A percentile compares a stretch with the other conserved stretches of the same genome.
phyloP scores from a whole-genome alignment of 2,888 invertebrate species.

The Crocallis elinguaria region DNA sequence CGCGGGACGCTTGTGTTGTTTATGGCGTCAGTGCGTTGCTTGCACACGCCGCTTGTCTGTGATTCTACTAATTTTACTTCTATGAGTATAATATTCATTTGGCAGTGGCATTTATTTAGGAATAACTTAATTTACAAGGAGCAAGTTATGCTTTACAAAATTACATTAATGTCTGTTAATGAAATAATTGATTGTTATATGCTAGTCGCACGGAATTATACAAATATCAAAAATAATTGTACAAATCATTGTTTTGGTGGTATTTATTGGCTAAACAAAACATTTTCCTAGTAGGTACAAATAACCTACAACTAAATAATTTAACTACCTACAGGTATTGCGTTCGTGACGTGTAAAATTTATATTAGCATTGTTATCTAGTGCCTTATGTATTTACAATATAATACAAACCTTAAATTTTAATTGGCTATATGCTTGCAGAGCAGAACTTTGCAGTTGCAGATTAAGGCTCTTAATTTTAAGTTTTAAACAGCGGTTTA shows the following conservation, averaged over 20 bases:
- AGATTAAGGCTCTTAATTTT: too few species aligned
- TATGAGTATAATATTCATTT: not conserved
- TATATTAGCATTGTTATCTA: constrained; percentile 2
- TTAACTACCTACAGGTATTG: constrained; percentile 39
- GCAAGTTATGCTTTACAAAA: not conserved
- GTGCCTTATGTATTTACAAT: constrained; percentile 9
- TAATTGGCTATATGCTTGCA: constrained; percentile 26
- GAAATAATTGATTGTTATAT: too few species aligned
- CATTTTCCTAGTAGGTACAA: constrained; percentile 2
- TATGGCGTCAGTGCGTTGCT: too few species aligned
- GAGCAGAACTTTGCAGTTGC: too few species aligned
- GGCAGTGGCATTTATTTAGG: constrained; percentile 12
- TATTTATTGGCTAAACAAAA: not conserved
- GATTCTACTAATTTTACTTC: too few species aligned
- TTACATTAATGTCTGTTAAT: too few species aligned
- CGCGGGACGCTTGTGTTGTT: too few species aligned
- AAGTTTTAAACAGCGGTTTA: too few species aligned
- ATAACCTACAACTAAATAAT: constrained; percentile 29
- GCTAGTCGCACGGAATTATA: not conserved
- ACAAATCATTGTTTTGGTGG: not conserved
- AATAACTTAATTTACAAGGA: constrained; percentile 9
- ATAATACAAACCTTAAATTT: constrained; percentile 14
- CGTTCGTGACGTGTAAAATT: constrained; percentile 31
- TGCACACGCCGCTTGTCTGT: too few species aligned
- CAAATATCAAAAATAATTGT: not conserved